These are phyloP conservation scores for Apodemus sylvaticus DNA, from an alignment of 2,113 vertebrate species.

Conservation along the genomic window DNA sequence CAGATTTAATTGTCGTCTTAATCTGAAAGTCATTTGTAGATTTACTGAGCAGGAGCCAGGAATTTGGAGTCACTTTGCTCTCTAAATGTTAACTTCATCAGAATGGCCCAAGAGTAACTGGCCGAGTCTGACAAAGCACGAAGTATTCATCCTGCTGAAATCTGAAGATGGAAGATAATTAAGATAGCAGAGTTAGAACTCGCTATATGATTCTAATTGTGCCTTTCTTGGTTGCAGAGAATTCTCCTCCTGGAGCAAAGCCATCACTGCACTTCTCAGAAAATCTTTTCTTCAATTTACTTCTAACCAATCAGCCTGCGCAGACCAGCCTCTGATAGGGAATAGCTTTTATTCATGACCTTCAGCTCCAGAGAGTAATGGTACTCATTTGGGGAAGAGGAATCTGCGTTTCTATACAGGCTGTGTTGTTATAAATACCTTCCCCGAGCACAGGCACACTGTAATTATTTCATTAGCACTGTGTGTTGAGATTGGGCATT, in stretches of 20 bases:
- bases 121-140: neutral
- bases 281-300: neutral
- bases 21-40: neutral
- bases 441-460: neutral
- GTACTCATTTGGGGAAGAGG: neutral
- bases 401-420: neutral
- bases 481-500: neutral
- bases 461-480: conserved; percentile 63
- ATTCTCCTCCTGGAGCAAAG: conserved; percentile 21
- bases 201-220: neutral
- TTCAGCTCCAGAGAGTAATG: neutral
- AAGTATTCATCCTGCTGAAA: neutral
- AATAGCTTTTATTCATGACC: neutral
- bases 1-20: neutral
- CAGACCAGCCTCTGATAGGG: neutral
- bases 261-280: neutral
- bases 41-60: neutral
- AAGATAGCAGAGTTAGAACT: neutral
- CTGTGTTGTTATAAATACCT: neutral
- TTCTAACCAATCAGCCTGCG: neutral
- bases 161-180: neutral
- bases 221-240: neutral
- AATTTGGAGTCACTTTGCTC: neutral
- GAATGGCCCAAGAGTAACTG: neutral
- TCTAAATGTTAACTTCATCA: neutral